Evolutionary conservation across 2,797 vertebrate genomes (phyloP), one percentile per base, ranked within the genome.

Genomic region (Typhlichthys eigenmanni): DNA sequence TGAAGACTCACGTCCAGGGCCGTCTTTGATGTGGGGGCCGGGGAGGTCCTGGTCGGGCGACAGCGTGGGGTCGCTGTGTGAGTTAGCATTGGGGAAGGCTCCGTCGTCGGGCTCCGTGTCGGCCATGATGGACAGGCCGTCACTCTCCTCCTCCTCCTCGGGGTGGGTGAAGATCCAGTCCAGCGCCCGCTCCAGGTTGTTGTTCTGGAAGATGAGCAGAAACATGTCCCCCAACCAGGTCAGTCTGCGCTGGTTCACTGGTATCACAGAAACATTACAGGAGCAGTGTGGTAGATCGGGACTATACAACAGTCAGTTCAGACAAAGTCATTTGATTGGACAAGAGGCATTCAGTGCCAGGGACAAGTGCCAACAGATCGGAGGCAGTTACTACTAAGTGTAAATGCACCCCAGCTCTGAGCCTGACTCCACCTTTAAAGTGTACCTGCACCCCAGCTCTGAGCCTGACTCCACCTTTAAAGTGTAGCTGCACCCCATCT

Each of bases 101-200:
- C 94, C 95, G 80, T 93, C 88, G 0, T 94, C 92, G 68, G 95
- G 96, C 82, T 96, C 95, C 0, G 90, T 88, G 87, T 95, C 92
- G 4, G 89, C 87, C 65, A 92, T 82, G 75, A 95, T 93, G 6
- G 94, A 94, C 47, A 93, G 79, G 53, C 88, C 88, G 11, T 95
- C 95, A 0, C 73, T 90, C 69, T 95, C 95, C 54, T 19, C 19
- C 19, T 98, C 95, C 69, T 94, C 93, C n/a, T 96, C 95, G 0
- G 97, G 95, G 75, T 97, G 95, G 68, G 89, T 95, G 83, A 99
- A 98, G 85, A 99, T 99, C 98, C 98, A 99, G 80, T 99, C 97
- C 54, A 99, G 87, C 0, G 97, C 98, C 76, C 94, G 92, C 77
- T 99, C 98, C 47, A 99, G 89, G 83, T 98, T 99, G 84, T 94